Conservation (phyloP, 2,113 vertebrate genomes). For the Xyrauchen texanus region DNA sequence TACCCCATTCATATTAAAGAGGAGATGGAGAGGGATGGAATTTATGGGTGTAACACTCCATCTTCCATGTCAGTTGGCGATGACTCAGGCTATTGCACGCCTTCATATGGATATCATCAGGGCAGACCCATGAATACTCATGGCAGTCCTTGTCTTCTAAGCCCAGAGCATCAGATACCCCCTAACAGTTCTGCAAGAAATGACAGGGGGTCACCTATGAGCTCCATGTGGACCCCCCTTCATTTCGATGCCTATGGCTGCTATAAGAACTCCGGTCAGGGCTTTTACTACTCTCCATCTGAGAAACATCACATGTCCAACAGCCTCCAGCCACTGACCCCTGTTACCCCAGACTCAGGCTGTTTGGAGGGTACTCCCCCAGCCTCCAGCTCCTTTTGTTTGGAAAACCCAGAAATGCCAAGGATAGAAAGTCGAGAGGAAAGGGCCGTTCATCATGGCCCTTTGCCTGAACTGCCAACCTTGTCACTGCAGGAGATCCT, state of each 20-base stretch:
- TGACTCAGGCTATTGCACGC: slow-evolving; percentile 51
- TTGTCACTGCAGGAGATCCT: slow-evolving; percentile 71
- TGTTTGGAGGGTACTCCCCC: slow-evolving; percentile 56
- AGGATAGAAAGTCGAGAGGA: slow-evolving; percentile 16
- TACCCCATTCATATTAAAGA: slow-evolving; percentile 63
- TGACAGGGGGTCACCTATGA: slow-evolving; percentile 40
- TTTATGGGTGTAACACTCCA: slow-evolving; percentile 52
- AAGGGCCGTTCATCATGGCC: slow-evolving; percentile 24
- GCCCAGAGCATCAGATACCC: slow-evolving; percentile 31
- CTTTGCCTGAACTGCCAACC: slow-evolving; percentile 63
- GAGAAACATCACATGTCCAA: slow-evolving; percentile 50
- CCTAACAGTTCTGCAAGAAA: slow-evolving; percentile 53
- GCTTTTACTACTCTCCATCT: slow-evolving; percentile 48
- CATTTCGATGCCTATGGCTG: slow-evolving; percentile 52
- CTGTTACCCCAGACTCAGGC: slow-evolving; percentile 66
- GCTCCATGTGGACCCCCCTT: slow-evolving; percentile 54
- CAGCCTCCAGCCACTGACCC: slow-evolving; percentile 51
- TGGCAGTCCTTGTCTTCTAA: slow-evolving; percentile 37
- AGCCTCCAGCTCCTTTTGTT: slow-evolving; percentile 48
- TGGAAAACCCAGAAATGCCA: slow-evolving; percentile 9
- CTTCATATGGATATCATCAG: slow-evolving; percentile 53
- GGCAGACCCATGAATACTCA: slow-evolving; percentile 16
- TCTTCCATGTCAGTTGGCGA: slow-evolving; percentile 40
- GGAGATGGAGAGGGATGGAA: slow-evolving; percentile 55
- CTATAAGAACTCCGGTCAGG: slow-evolving; percentile 28